Percentiles rank a stretch among this genome's conserved stretches.
Conservation (phyloP, 2,888 invertebrate species). For the Protophormia terraenovae region DNA sequence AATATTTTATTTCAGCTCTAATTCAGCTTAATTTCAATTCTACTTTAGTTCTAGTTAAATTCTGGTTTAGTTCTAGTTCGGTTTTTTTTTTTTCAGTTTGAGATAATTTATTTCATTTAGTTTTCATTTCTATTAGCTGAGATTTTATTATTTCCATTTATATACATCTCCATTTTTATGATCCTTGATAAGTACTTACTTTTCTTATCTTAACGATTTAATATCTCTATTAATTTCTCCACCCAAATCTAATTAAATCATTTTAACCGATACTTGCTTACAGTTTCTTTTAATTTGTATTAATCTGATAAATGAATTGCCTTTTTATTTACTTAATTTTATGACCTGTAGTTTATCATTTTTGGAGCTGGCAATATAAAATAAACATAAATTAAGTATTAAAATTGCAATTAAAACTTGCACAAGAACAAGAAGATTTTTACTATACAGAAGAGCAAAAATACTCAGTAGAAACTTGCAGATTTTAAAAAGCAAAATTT, state of each 20-base stretch:
- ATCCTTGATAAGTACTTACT: no score
- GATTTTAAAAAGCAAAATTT: neutral
- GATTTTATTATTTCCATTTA: no score
- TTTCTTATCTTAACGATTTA: neutral
- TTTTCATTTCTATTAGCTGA: no score
- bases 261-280: neutral
- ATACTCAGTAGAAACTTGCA: neutral
- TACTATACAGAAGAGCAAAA: neutral
- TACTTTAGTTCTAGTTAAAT: no score
- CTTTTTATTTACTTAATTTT: slow-evolving; percentile 8
- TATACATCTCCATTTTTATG: no score
- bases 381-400: slow-evolving; percentile 38
- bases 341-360: slow-evolving; percentile 13
- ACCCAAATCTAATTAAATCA: neutral
- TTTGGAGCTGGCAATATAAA: neutral
- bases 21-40: no score
- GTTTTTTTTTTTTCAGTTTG: no score
- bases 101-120: no score
- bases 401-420: slow-evolving; percentile 39
- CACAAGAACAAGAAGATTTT: slow-evolving; percentile 38
- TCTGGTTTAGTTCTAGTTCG: no score
- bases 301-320: slow-evolving; percentile 2
- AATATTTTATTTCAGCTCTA: no score
- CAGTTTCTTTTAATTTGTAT: neutral
- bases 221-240: neutral